A percentile compares a stretch with the other conserved stretches of the same genome.
Evolutionary conservation across 2,888 invertebrate species (phyloP).

Genomic region (Leucoma salicis): DNA sequence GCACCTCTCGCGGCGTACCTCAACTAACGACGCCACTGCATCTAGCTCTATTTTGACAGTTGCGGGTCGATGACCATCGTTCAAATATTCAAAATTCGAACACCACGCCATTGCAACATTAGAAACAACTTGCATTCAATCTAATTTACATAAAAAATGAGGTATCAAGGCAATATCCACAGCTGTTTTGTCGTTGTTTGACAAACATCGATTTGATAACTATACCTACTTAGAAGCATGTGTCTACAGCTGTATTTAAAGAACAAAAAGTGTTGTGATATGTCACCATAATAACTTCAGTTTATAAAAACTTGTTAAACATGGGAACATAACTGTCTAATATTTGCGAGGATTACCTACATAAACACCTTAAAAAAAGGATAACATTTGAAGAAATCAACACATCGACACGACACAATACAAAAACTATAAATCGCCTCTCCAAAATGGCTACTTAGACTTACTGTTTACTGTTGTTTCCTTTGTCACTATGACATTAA

Average conservation of each 20-base stretch:
- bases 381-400: neutral
- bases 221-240: neutral
- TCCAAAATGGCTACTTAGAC: neutral
- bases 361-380: neutral
- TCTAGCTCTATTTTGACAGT: slow-evolving; percentile 54
- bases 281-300: neutral
- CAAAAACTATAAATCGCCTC: no score
- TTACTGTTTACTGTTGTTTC: no score
- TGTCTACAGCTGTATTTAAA: neutral
- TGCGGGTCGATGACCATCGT: slow-evolving; percentile 50
- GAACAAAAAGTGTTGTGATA: neutral
- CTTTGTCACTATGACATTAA: no score
- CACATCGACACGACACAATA: no score
- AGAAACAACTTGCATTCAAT: slow-evolving; percentile 2
- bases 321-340: neutral
- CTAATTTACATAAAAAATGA: neutral
- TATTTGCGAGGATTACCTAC: neutral
- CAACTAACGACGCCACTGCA: slow-evolving; percentile 46
- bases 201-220: neutral
- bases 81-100: slow-evolving; percentile 24
- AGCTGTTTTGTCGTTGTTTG: neutral
- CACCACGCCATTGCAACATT: neutral
- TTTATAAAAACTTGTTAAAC: neutral
- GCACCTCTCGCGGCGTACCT: slow-evolving; percentile 49
- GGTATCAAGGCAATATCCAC: neutral